phyloP scores from a whole-genome alignment of 2,888 invertebrate genomes.

The Nymphalis urticae region DNA sequence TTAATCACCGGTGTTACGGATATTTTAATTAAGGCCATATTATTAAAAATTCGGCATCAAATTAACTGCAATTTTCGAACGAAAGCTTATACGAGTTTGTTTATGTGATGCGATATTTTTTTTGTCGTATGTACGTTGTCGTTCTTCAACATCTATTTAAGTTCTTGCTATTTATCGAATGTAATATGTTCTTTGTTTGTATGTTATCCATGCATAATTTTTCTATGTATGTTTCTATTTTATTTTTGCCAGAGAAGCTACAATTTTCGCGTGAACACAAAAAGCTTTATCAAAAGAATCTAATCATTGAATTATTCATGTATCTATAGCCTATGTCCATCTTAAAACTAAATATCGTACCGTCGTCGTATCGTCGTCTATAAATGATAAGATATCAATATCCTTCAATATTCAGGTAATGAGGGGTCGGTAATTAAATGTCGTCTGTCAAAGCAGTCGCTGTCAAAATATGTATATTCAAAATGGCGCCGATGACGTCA shows the following conservation, averaged over 20 bases:
- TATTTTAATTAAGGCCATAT: conserved; percentile 77
- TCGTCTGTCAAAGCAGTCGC: conserved; percentile 75
- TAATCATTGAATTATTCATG: no score
- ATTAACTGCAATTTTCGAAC: conserved; percentile 71
- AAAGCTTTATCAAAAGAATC: no score
- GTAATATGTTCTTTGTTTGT: no score
- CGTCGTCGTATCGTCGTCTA: conserved; percentile 46
- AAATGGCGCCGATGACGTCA: conserved; percentile 69
- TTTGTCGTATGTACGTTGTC: background rate
- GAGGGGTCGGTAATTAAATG: conserved; percentile 80
- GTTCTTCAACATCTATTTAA: background rate
- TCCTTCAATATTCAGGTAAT: conserved; percentile 75
- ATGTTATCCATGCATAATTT: no score
- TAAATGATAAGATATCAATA: conserved; percentile 59
- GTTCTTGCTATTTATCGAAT: no score
- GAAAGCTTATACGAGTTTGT: conserved; percentile 48
- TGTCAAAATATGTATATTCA: conserved; percentile 72
- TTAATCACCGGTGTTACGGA: conserved; percentile 66
- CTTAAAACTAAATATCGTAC: conserved; percentile 35
- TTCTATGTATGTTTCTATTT: no score
- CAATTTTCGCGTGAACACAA: no score
- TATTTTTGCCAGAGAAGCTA: no score
- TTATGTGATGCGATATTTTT: conserved; percentile 44
- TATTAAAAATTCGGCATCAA: conserved; percentile 66
- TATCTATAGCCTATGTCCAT: no score